A percentile compares a stretch with the other conserved stretches of the same genome.
These are phyloP conservation scores for Tetramorium parvispinum DNA, from an alignment of 1,140 invertebrate species.

Conservation along the genomic window DNA sequence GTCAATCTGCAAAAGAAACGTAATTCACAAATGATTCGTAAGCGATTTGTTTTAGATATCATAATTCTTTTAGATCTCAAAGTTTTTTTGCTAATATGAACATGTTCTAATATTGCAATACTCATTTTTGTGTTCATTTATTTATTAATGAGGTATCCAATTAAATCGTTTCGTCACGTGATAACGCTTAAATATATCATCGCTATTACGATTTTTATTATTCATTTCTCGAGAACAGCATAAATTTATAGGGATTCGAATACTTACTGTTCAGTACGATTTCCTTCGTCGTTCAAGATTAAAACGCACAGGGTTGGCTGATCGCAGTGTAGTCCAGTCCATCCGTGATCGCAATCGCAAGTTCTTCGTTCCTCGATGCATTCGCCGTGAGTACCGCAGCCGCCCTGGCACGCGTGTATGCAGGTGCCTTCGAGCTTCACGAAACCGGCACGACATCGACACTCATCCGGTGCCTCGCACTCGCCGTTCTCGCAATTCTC, in stretches of 20 bases:
- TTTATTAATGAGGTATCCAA: background rate
- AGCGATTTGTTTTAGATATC: background rate
- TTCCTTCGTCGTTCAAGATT: background rate
- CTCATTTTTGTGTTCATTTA: background rate
- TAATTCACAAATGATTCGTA: background rate
- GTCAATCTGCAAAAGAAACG: slow-evolving; percentile 37
- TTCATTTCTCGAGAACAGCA: background rate
- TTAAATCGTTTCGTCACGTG: background rate
- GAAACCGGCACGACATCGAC: slow-evolving; percentile 72
- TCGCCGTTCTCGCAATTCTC: slow-evolving; percentile 71
- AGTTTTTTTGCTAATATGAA: background rate
- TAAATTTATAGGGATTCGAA: background rate
- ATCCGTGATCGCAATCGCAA: slow-evolving; percentile 75
- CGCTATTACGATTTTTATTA: background rate
- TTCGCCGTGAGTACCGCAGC: slow-evolving; percentile 42
- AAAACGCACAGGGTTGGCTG: slow-evolving; percentile 44
- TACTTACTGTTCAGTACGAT: slow-evolving; percentile 43
- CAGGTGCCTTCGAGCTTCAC: slow-evolving; percentile 58
- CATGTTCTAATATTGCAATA: background rate
- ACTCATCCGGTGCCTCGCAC: slow-evolving; percentile 75
- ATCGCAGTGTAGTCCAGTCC: slow-evolving; percentile 69
- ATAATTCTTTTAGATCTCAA: background rate
- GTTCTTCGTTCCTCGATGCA: slow-evolving; percentile 58
- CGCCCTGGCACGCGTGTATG: slow-evolving; percentile 55
- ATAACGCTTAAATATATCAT: background rate